Conservation (phyloP, 2,113 vertebrate genomes). For the Mellivora capensis region DNA sequence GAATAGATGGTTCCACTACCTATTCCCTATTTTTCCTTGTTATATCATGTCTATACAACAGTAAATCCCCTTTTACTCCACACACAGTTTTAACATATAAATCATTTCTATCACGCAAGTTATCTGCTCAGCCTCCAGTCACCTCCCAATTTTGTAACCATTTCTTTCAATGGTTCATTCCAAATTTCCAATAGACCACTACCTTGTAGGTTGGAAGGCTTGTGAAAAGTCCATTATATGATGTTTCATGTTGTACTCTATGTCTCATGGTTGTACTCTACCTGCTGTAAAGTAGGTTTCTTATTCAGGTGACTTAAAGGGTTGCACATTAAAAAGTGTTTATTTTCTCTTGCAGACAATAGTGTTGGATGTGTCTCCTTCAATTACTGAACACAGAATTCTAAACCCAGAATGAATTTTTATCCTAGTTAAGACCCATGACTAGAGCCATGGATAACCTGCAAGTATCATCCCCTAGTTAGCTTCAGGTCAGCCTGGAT, state of each 20-base stretch:
- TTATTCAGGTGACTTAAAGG: neutral
- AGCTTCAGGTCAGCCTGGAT: neutral
- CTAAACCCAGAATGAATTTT: neutral
- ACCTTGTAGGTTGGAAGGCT: neutral
- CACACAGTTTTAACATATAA: neutral
- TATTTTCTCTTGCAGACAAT: neutral
- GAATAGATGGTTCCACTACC: neutral
- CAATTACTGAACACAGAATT: neutral
- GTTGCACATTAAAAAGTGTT: neutral
- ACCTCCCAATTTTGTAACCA: neutral
- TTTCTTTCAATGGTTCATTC: neutral
- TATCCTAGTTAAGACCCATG: neutral
- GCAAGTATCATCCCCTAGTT: no score
- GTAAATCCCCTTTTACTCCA: neutral
- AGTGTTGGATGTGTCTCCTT: neutral
- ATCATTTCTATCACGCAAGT: neutral
- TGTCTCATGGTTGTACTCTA: neutral
- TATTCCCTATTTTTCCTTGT: neutral
- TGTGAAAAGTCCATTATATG: neutral
- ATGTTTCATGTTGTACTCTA: no score
- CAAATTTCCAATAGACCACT: neutral
- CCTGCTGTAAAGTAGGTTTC: neutral
- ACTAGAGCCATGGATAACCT: neutral
- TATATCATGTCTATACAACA: neutral
- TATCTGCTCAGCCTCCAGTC: neutral